A percentile compares a stretch with the other conserved stretches of the same genome.
phyloP scores from a whole-genome alignment of 2,113 vertebrate genomes.

The Actenoides lindsayi region DNA sequence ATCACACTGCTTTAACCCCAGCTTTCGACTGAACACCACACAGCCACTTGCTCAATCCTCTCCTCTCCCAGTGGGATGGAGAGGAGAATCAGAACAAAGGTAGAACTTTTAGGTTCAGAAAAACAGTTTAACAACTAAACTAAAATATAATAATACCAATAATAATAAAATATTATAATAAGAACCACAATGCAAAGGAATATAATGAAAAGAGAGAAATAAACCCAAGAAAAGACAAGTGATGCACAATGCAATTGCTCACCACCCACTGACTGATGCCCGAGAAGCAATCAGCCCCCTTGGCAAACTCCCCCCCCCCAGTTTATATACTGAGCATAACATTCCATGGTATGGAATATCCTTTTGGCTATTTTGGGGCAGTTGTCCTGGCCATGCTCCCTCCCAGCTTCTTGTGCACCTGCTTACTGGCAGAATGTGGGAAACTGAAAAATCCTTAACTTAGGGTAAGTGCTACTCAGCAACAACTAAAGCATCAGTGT shows the following conservation, averaged over 20 bases:
- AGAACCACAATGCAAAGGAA: not conserved
- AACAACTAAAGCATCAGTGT: not conserved
- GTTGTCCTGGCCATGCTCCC: not conserved
- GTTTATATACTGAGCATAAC: not conserved
- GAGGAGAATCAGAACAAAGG: not conserved
- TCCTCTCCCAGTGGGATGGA: not conserved
- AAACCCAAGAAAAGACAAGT: not conserved
- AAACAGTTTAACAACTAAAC: not conserved
- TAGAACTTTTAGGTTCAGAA: not conserved
- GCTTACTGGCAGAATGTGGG: not conserved
- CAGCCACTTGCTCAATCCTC: not conserved
- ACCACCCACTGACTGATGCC: not conserved
- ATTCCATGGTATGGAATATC: not conserved
- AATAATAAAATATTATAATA: not conserved
- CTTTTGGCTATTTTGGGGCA: not conserved
- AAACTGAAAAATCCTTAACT: not conserved
- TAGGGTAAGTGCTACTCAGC: not conserved
- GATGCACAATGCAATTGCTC: not conserved
- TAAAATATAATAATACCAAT: not conserved
- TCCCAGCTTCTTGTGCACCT: not conserved
- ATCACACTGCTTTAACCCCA: not conserved
- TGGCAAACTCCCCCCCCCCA: not conserved
- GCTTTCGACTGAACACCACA: not conserved
- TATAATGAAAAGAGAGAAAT: not conserved
- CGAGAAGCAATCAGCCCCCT: not conserved